Evolutionary conservation across 2,797 vertebrate species (phyloP), one percentile per base, ranked within the genome.

Genomic region (Poeciliopsis infans): DNA sequence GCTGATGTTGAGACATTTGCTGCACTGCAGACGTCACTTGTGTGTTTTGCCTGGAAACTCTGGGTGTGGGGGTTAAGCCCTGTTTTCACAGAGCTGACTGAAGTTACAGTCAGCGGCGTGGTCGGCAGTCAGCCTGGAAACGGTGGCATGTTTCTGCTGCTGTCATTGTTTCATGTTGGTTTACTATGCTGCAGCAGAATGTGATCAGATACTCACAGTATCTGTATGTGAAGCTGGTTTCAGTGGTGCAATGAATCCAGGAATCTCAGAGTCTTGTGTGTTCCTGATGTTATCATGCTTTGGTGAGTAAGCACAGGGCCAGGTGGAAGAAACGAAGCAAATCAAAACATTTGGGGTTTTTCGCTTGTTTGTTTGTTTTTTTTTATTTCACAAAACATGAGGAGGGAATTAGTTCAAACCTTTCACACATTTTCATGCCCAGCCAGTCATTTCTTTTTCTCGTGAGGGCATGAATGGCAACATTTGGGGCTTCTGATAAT

Each of bases 41-140:
- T 74, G 11, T 79, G 83, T 84, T 85, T 79, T 88, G 81, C 80
- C 78, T 86, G 90, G 91, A 92, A 92, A 92, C 82, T 41, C 41
- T 82, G 23, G 20, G 45, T 79, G 79, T 46, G 75, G 81, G 81
- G 88, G 88, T 92, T 88, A 79, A 82, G 76, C 86, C 87, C 86
- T 76, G 12, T 72, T 88, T 45, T 80, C 6, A 71, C 72, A 75
- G 72, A 70, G 43, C 78, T 86, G 76, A 85, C 75, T 72, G 74
- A 79, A 79, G 68, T 81, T 81, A 79, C 85, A 86, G 87, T 88
- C 88, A 88, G 80, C 80, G 76, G 75, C 79, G 43, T 64, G n/a
- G 79, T 85, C 79, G 79, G 53, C 76, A 84, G 78, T 84, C 79
- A 70, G 20, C 66, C 28, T 79, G 88, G 84, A 88, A 88, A 43